Conservation (phyloP, 2,797 vertebrate species). For the Labeo calbasu region DNA sequence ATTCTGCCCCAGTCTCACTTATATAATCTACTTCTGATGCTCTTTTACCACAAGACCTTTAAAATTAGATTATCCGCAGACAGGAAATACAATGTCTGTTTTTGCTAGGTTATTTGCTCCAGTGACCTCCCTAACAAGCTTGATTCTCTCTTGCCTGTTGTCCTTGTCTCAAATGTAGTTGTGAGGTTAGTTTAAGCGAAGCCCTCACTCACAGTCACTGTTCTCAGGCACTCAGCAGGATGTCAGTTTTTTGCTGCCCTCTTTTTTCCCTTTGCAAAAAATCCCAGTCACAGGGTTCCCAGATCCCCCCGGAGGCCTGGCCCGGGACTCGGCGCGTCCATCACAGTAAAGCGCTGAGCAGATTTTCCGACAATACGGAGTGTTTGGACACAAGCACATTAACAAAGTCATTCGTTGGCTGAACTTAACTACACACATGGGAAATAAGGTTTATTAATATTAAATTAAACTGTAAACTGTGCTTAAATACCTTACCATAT, state of each 20-base stretch:
- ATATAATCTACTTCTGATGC: constrained; percentile 55
- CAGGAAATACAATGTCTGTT: constrained; percentile 1
- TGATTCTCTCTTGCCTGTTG: constrained; percentile 44
- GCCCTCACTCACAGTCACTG: background rate
- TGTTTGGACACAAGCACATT: constrained; percentile 4
- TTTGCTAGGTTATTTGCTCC: constrained; percentile 9
- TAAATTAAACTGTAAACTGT: background rate
- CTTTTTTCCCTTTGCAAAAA: constrained; percentile 60
- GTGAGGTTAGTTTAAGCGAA: constrained; percentile 49
- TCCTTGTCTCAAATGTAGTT: constrained; percentile 12
- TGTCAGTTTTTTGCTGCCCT: constrained; percentile 31
- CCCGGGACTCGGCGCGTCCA: constrained; percentile 64
- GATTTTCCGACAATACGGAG: constrained; percentile 41
- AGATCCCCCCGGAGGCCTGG: constrained; percentile 60
- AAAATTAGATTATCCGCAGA: constrained; percentile 52
- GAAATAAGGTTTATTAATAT: background rate
- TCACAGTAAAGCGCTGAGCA: constrained; percentile 70
- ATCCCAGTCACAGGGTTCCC: constrained; percentile 60
- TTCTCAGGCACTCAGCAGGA: constrained; percentile 38
- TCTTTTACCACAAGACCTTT: constrained; percentile 57
- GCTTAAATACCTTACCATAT: background rate
- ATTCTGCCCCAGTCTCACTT: constrained; percentile 53
- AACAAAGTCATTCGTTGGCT: background rate
- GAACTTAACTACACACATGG: background rate
- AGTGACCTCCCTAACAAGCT: constrained; percentile 45